Base-by-base conservation (phyloP, 2,797 vertebrate species). In the Myotis myotis region DNA sequence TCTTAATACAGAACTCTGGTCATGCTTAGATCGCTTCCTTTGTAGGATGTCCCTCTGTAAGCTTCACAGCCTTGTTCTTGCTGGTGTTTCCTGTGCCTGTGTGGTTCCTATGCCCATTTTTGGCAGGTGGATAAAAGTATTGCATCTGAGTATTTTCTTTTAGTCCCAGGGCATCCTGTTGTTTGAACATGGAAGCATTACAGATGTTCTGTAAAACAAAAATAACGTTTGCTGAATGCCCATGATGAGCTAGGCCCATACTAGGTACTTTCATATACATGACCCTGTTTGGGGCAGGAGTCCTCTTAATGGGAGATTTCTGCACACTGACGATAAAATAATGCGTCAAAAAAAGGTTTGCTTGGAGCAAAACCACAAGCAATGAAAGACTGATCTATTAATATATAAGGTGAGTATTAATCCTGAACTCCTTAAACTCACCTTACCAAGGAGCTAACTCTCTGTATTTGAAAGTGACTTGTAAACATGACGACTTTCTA, bases 261-360 rank as follows among this genome's bases (percentile, higher is more conserved):
- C 81, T 92, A 64, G 36, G 33, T 47, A 79, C 84, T 87, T 81
- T 84, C 19, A 25, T 25, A 13, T 30, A 16, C 64, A 25, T 47
- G 41, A n/a, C 30, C 36, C 64, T 81, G 70, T 87, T 83, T 47
- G 41, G n/a, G 33, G 20, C 47, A 8, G 53, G 30, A 53, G 44
- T 55, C 62, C 38, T 64, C 72, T 92, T 72, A 49, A 33, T 66
- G 86, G 86, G 89, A 83, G 66, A 64, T 75, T 66, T 89, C 86
- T 64, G 0, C 44, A 33, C 20, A 30, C 17, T 78, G 47, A 25
- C 44, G 75, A 62, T 81, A 62, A 76, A 90, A 47, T 62, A 23
- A 11, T 62, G 17, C 81, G 78, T 76, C 55, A 84, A 57, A 41
- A 23, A 49, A 87, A 87, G 28, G 38, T 86, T 76, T 68, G 76